phyloP scores from a whole-genome alignment of 2,888 invertebrate species.

The Alitta virens region DNA sequence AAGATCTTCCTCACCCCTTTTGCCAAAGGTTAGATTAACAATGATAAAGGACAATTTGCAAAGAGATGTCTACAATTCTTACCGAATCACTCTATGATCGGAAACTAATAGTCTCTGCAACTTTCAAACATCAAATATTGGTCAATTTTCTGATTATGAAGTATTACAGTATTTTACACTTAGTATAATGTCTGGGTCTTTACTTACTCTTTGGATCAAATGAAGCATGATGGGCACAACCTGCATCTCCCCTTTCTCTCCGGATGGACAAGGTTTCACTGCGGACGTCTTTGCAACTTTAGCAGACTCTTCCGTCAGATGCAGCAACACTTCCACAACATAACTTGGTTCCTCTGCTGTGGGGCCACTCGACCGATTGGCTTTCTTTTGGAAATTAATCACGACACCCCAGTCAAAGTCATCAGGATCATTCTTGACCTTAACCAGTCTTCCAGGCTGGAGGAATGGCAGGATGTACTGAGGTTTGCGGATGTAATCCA shows the following conservation, averaged over 20 bases:
- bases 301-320: constrained; percentile 69
- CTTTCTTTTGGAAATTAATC: constrained; percentile 82
- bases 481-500: constrained; percentile 77
- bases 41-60: too few relatives aligned
- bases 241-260: constrained; percentile 78
- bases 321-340: constrained; percentile 79
- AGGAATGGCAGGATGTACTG: constrained; percentile 89
- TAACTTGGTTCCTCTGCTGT: constrained; percentile 66
- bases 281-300: constrained; percentile 48
- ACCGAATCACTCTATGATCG: too few relatives aligned
- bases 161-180: too few relatives aligned
- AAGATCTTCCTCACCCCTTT: too few relatives aligned
- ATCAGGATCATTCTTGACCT: constrained; percentile 80
- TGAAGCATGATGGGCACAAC: constrained; percentile 52
- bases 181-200: too few relatives aligned
- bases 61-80: too few relatives aligned
- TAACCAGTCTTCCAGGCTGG: constrained; percentile 88
- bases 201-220: constrained; percentile 20
- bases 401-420: constrained; percentile 96
- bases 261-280: constrained; percentile 61
- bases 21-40: too few relatives aligned
- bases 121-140: too few relatives aligned
- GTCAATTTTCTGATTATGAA: too few relatives aligned
- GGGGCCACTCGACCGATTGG: constrained; percentile 56
- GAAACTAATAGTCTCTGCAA: too few relatives aligned